Evolutionary conservation across 2,888 invertebrate species (phyloP).

Genomic region (Plebejus anna): DNA sequence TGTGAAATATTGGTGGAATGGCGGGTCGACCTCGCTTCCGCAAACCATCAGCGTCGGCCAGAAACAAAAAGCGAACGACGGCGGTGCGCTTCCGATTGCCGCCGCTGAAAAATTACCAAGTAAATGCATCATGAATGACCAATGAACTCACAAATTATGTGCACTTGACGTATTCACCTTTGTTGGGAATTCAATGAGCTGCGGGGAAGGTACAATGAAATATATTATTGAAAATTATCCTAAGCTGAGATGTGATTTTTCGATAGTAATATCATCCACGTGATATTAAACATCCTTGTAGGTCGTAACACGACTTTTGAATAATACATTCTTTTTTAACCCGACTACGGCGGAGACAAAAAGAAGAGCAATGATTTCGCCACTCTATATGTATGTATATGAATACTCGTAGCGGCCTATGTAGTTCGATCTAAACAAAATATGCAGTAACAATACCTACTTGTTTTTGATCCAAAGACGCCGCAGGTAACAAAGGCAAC

Average conservation of each 20-base stretch:
- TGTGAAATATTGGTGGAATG: slow-evolving; percentile 66
- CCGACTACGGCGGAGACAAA: too few species aligned
- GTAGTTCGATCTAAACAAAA: too few species aligned
- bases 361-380: too few species aligned
- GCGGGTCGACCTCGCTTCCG: slow-evolving; percentile 71
- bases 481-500: too few species aligned
- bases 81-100: slow-evolving; percentile 74
- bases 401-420: too few species aligned
- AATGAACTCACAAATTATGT: slow-evolving; percentile 31
- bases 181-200: background rate
- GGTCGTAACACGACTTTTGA: too few species aligned
- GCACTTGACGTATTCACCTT: slow-evolving; percentile 17
- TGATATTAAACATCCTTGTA: too few species aligned
- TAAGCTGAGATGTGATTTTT: background rate
- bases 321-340: too few species aligned
- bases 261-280: background rate
- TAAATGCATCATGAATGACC: slow-evolving; percentile 59
- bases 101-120: slow-evolving; percentile 74
- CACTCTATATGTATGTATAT: too few species aligned
- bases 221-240: background rate
- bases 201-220: background rate
- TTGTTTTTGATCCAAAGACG: too few species aligned
- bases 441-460: too few species aligned
- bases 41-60: slow-evolving; percentile 64
- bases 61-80: slow-evolving; percentile 71